Base-by-base conservation (phyloP, 2,888 invertebrate genomes). In the Itoplectis maculator region DNA sequence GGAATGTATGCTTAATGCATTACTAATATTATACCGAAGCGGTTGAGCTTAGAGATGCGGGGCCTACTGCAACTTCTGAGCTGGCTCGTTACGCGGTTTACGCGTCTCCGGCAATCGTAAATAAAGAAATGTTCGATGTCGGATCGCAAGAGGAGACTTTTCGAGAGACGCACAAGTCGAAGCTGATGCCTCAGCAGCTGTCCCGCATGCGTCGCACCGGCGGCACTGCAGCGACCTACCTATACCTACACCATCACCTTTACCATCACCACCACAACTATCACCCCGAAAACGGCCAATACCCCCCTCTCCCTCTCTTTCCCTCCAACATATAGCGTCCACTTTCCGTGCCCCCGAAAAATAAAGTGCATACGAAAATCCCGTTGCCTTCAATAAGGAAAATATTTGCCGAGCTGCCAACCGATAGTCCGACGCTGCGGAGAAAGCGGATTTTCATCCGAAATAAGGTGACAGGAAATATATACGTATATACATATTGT, bases 121-220 rank as follows among this genome's bases (percentile, higher is more conserved):
- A 72, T 82, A 73, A n/a, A 79, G 29, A 47, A 76, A 76, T 76
- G 54, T 59, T 65, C 61, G 63, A 79, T 49, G 75, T 4, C 5
- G 40, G 20, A 69, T 69, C 51, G 40, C 42, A 51, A n/a, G 7
- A 56, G 42, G 45, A 66, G 45, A 18, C n/a, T 65, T 20, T 56
- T 65, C 45, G 2, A 20, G 2, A 20, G 18, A 20, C 56, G 23
- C 15, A 35, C 37, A n/a, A 49, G 74, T 65, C 68, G 63, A 68
- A 63, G 47, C 66, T 72, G 75, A 77, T 79, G 78, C 42, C n/a
- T n/a, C n/a, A 13, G 80, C 86, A 86, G 86, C 86, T 86, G 86
- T 82, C 86, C 86, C 86, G 86, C 84, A 86, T 85, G 59, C 29
- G 82, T 78, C 56, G 59, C 51, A 37, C 18, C 56, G 29, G 3